Conservation (phyloP, 2,888 invertebrate genomes). For the Ommatoiulus sabulosus region DNA sequence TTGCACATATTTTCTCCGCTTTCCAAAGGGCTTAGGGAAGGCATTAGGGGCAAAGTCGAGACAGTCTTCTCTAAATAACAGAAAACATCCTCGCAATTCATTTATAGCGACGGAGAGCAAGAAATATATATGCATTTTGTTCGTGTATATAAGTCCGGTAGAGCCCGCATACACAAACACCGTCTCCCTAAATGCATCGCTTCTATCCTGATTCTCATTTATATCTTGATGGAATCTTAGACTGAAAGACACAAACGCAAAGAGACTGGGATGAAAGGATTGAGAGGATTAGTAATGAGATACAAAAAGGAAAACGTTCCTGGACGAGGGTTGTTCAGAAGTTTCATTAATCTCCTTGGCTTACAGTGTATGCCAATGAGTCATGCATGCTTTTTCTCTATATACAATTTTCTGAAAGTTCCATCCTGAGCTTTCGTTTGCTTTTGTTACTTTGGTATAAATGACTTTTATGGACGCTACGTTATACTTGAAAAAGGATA, state of each 20-base stretch:
- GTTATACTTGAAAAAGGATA: no score
- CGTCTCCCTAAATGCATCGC: not conserved
- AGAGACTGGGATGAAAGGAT: slow-evolving; percentile 41
- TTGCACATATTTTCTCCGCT: not conserved
- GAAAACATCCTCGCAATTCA: not conserved
- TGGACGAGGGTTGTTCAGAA: slow-evolving; percentile 6
- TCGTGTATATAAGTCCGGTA: not conserved
- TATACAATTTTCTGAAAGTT: no score
- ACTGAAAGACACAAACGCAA: slow-evolving; percentile 38
- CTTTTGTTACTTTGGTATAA: no score
- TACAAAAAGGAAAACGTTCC: not conserved
- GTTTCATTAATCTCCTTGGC: not conserved
- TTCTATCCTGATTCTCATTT: slow-evolving; percentile 15
- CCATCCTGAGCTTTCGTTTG: no score
- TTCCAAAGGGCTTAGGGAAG: not conserved
- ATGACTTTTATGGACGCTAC: no score
- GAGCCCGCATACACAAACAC: slow-evolving; percentile 4
- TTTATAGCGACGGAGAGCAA: not conserved
- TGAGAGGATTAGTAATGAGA: slow-evolving; percentile 38
- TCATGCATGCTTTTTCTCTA: no score
- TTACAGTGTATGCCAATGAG: no score
- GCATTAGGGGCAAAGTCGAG: not conserved
- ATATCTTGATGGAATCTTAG: slow-evolving; percentile 20
- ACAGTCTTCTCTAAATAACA: not conserved
- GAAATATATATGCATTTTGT: not conserved